Percentiles rank a stretch among this genome's conserved stretches.
These are phyloP conservation scores for Rhinatrema bivittatum DNA, from an alignment of 2,797 vertebrate genomes.

Conservation along the genomic window DNA sequence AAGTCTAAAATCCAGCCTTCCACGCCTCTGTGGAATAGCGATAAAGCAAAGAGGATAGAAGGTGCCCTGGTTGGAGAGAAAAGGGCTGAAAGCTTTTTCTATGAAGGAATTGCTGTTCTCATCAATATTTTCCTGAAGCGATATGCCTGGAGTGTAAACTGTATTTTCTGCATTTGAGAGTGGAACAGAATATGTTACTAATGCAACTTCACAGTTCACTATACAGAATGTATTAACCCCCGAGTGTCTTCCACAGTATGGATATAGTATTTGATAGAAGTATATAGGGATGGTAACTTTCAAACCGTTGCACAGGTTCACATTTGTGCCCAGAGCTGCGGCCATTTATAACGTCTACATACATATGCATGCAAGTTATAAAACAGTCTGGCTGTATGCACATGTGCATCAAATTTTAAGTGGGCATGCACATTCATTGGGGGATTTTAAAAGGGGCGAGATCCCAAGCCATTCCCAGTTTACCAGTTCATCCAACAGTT, in stretches of 20 bases:
- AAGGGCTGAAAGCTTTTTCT: constrained; percentile 31
- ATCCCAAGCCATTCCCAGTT: too few species aligned
- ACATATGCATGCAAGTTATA: too few species aligned
- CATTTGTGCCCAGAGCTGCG: too few species aligned
- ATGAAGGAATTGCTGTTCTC: constrained; percentile 28
- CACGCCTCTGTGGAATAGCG: constrained; percentile 38
- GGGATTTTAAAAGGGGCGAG: too few species aligned
- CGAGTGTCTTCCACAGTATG: constrained; percentile 9
- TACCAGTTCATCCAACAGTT: too few species aligned
- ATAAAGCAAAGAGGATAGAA: constrained; percentile 45
- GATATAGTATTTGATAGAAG: constrained; percentile 11
- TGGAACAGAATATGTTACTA: too few species aligned
- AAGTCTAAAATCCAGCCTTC: constrained; percentile 51
- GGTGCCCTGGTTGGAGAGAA: constrained; percentile 30
- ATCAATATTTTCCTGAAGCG: constrained; percentile 50
- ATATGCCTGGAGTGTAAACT: constrained; percentile 49
- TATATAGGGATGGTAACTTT: constrained; percentile 25
- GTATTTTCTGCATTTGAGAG: constrained; percentile 28
- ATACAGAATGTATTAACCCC: constrained; percentile 45
- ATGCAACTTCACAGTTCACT: constrained; percentile 16
- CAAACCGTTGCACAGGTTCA: too few species aligned
- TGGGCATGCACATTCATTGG: too few species aligned
- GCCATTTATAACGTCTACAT: too few species aligned
- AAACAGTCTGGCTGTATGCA: too few species aligned
- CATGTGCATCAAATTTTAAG: too few species aligned